Evolutionary conservation across 2,888 invertebrate species (phyloP).

Genomic region (Polymixis lichenea): DNA sequence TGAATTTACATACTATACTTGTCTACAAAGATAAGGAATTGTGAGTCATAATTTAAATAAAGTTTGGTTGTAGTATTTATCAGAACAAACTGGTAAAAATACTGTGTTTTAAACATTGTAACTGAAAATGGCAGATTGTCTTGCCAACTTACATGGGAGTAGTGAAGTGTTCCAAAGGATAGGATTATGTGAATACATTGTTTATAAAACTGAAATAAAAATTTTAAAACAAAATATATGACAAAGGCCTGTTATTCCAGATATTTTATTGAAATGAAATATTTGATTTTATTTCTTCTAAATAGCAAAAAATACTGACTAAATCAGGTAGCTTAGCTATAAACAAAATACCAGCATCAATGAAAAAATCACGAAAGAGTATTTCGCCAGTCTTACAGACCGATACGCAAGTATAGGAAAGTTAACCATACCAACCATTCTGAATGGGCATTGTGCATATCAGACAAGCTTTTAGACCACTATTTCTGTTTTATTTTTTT

Average conservation of each 20-base stretch:
- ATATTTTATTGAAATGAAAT: neutral
- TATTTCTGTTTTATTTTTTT: neutral
- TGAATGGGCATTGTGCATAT: too few relatives aligned
- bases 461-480: too few relatives aligned
- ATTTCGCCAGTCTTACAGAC: too few relatives aligned
- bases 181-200: neutral
- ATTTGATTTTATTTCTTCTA: too few relatives aligned
- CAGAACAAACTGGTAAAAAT: neutral
- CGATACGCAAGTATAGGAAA: too few relatives aligned
- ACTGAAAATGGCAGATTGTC: constrained; percentile 4
- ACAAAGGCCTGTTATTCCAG: neutral
- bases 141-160: neutral
- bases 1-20: constrained; percentile 25
- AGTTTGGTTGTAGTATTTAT: constrained; percentile 11
- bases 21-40: constrained; percentile 35
- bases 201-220: neutral
- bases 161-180: neutral
- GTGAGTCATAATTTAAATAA: constrained; percentile 48
- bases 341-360: too few relatives aligned
- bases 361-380: too few relatives aligned
- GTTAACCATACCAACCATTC: neutral
- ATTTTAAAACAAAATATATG: neutral
- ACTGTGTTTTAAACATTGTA: constrained; percentile 7
- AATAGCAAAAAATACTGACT: neutral
- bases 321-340: too few relatives aligned